phyloP scores from a whole-genome alignment of 2,797 vertebrate genomes.

The Pseudocheirus occidentalis region DNA sequence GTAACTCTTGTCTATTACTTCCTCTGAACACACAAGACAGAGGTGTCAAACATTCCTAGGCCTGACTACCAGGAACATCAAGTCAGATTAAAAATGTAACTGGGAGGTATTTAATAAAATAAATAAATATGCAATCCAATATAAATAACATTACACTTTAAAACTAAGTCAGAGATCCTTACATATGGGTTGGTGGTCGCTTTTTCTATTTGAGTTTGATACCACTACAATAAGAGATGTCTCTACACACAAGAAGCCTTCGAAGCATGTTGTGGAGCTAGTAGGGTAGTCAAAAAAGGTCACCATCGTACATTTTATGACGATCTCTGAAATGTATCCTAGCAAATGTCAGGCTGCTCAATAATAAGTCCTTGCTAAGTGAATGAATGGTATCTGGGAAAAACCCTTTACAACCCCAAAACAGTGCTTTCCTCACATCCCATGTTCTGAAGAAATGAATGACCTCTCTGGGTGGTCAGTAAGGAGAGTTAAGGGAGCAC shows the following conservation, averaged over 20 bases:
- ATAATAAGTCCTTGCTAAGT: conserved; percentile 8
- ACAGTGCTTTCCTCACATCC: conserved; percentile 8
- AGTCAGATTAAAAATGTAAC: not conserved
- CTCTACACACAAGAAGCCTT: not conserved
- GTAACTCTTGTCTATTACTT: not conserved
- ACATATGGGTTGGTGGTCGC: not conserved
- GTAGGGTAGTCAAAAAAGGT: not conserved
- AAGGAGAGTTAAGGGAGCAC: not conserved
- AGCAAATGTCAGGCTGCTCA: not conserved
- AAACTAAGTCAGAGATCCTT: not conserved
- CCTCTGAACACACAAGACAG: not conserved
- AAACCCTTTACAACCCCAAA: conserved; percentile 28
- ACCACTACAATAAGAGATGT: not conserved
- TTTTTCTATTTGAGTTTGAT: not conserved
- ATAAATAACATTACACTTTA: not conserved
- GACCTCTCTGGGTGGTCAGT: not conserved
- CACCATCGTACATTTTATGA: not conserved
- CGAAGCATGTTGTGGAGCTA: not conserved
- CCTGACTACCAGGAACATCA: not conserved
- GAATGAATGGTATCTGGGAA: conserved; percentile 4
- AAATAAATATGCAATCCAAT: not conserved
- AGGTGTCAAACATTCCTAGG: not conserved
- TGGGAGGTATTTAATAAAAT: not conserved
- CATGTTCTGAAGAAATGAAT: conserved; percentile 13
- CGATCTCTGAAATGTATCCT: not conserved